A percentile compares a stretch with the other conserved stretches of the same genome.
Evolutionary conservation across 2,888 invertebrate species (phyloP).

Genomic region (Drosophila greeni): DNA sequence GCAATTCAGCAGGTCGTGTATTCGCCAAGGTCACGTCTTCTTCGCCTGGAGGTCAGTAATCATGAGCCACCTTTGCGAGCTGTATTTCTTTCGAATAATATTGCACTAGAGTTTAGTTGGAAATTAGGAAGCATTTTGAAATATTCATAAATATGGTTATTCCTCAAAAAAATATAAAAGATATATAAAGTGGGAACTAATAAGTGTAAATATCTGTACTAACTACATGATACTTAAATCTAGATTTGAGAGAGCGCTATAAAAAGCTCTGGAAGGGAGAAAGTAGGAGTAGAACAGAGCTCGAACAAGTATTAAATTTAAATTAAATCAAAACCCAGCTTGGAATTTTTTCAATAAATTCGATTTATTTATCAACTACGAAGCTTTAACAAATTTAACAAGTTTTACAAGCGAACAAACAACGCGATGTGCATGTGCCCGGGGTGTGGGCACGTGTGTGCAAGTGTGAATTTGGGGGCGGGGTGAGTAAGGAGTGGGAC

Average conservation of each 20-base stretch:
- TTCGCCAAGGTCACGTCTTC: constrained; percentile 52
- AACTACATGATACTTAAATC: background rate
- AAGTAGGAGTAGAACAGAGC: too few relatives aligned
- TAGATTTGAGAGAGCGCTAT: too few relatives aligned
- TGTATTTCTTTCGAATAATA: background rate
- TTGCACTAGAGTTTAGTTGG: background rate
- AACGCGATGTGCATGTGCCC: constrained; percentile 35
- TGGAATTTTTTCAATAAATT: constrained; percentile 46
- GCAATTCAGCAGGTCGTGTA: constrained; percentile 53
- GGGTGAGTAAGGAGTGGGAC: constrained; percentile 1
- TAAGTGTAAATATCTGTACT: background rate
- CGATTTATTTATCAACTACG: constrained; percentile 58
- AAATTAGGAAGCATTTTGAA: too few relatives aligned
- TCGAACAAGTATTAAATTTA: background rate
- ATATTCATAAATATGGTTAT: too few relatives aligned
- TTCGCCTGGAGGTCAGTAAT: constrained; percentile 49
- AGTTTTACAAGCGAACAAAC: constrained; percentile 47
- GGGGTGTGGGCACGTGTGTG: constrained; percentile 37
- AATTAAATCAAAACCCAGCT: background rate
- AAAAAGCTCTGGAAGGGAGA: too few relatives aligned
- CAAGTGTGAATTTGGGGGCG: constrained; percentile 33
- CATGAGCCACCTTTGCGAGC: constrained; percentile 17
- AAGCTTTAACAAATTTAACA: constrained; percentile 61
- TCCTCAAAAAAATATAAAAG: too few relatives aligned
- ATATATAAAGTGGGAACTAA: too few relatives aligned